A percentile compares a stretch with the other conserved stretches of the same genome.
phyloP scores from a whole-genome alignment of 1,140 invertebrate species.

The Cephus cinctus region DNA sequence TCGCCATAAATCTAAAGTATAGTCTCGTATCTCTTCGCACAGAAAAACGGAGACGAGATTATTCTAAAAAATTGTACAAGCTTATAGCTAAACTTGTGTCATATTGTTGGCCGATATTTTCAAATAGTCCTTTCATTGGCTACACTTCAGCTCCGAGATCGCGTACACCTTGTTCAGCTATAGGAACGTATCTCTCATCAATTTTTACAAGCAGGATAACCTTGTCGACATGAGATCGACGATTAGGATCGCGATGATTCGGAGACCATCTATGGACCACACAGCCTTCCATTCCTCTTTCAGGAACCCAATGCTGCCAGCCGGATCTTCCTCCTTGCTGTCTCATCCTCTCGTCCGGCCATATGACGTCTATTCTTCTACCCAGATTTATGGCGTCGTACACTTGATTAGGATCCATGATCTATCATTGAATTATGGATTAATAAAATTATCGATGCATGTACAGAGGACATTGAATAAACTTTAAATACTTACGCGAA shows the following conservation, averaged over 20 bases:
- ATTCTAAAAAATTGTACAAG: no score
- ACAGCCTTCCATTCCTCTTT: constrained; percentile 85
- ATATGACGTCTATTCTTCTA: constrained; percentile 83
- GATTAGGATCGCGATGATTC: constrained; percentile 80
- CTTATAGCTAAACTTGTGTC: no score
- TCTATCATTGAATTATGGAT: no score
- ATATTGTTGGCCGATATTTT: no score
- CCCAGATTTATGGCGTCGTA: constrained; percentile 90
- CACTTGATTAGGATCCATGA: constrained; percentile 74
- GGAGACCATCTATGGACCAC: constrained; percentile 91
- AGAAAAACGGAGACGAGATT: no score
- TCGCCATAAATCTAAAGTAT: no score
- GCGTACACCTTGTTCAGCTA: constrained; percentile 84
- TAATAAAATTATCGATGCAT: not conserved
- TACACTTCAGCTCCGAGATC: constrained; percentile 74
- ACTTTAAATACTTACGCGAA: constrained; percentile 53
- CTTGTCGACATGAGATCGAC: constrained; percentile 86
- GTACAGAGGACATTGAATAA: constrained; percentile 4
- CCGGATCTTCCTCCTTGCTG: constrained; percentile 78
- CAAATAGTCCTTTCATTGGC: no score
- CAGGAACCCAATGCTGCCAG: constrained; percentile 89
- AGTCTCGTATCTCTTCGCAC: no score
- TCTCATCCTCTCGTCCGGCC: constrained; percentile 88
- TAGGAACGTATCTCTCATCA: constrained; percentile 89
- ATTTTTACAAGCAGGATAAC: constrained; percentile 90